phyloP scores from a whole-genome alignment of 2,797 vertebrate genomes.

The Myoxocephalus aenaeus region DNA sequence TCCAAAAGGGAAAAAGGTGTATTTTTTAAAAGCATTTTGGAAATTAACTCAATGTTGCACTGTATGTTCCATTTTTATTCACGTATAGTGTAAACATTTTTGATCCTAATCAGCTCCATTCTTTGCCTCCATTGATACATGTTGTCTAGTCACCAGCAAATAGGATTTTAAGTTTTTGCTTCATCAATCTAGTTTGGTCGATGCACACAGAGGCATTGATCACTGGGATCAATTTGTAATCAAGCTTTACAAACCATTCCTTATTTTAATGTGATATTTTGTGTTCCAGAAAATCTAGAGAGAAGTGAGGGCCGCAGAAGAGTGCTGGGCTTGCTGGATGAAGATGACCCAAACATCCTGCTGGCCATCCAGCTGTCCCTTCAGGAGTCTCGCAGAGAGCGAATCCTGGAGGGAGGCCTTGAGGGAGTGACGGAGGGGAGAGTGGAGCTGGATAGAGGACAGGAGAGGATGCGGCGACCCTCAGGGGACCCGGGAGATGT shows the following conservation, averaged over 20 bases:
- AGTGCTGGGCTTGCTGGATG: conserved; percentile 91
- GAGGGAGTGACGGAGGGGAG: conserved; percentile 59
- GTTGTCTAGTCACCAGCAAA: conserved; percentile 48
- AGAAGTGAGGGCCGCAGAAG: conserved; percentile 73
- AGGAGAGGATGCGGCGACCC: conserved; percentile 66
- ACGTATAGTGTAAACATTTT: neutral
- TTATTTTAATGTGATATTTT: conserved; percentile 13
- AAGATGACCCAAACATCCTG: conserved; percentile 98
- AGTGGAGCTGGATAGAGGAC: conserved; percentile 56
- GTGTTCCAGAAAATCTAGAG: conserved; percentile 75
- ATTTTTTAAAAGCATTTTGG: neutral
- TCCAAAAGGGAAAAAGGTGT: neutral
- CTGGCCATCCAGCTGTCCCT: conserved; percentile 98
- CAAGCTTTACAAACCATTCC: neutral
- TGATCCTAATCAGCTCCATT: conserved; percentile 12
- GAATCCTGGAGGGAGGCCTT: conserved; percentile 59
- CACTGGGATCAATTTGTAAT: conserved; percentile 39
- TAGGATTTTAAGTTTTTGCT: conserved; percentile 60
- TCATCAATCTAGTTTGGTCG: conserved; percentile 43
- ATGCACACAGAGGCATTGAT: conserved; percentile 29
- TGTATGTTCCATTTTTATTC: neutral
- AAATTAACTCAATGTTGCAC: neutral
- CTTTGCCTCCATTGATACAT: conserved; percentile 38
- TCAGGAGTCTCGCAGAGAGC: conserved; percentile 89
- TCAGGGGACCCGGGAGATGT: conserved; percentile 71